These are phyloP conservation scores for Zaprionus davidi DNA, from an alignment of 1,140 invertebrate species.

Conservation along the genomic window DNA sequence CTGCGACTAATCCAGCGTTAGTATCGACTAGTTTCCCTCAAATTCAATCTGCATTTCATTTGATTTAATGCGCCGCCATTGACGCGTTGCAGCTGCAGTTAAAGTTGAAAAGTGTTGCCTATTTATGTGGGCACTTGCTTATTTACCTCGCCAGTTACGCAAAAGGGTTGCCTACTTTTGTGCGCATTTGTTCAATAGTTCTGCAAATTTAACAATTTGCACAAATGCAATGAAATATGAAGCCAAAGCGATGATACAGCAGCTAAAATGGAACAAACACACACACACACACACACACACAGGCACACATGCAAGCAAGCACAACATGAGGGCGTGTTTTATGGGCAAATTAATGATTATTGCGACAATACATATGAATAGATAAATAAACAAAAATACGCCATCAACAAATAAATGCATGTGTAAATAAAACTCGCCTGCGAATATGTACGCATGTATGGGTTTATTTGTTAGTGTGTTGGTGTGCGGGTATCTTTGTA, in stretches of 20 bases:
- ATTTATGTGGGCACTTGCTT: slow-evolving; percentile 46
- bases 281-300: slow-evolving; percentile 1
- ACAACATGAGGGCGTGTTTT: slow-evolving; percentile 58
- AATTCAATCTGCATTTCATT: slow-evolving; percentile 79
- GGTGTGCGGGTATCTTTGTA: background rate
- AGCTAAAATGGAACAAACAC: slow-evolving; percentile 5
- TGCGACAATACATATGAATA: slow-evolving; percentile 81
- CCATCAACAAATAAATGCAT: slow-evolving; percentile 81
- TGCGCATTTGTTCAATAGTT: slow-evolving; percentile 29
- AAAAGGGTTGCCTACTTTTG: slow-evolving; percentile 24
- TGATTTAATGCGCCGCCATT: slow-evolving; percentile 48
- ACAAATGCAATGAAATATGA: slow-evolving; percentile 62
- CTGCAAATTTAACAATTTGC: slow-evolving; percentile 13
- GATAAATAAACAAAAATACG: slow-evolving; percentile 81
- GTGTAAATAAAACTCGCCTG: slow-evolving; percentile 59
- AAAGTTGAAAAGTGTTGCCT: slow-evolving; percentile 40
- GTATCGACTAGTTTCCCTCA: slow-evolving; percentile 44
- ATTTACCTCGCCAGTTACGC: slow-evolving; percentile 46
- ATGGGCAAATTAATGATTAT: slow-evolving; percentile 81
- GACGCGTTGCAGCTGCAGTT: slow-evolving; percentile 1
- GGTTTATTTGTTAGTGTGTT: background rate
- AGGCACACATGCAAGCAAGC: background rate
- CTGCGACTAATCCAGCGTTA: background rate
- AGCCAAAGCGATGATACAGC: slow-evolving; percentile 56
- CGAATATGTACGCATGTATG: background rate